A percentile compares a stretch with the other conserved stretches of the same genome.
phyloP scores from a whole-genome alignment of 2,888 invertebrate genomes.

The Phlogophora meticulosa region DNA sequence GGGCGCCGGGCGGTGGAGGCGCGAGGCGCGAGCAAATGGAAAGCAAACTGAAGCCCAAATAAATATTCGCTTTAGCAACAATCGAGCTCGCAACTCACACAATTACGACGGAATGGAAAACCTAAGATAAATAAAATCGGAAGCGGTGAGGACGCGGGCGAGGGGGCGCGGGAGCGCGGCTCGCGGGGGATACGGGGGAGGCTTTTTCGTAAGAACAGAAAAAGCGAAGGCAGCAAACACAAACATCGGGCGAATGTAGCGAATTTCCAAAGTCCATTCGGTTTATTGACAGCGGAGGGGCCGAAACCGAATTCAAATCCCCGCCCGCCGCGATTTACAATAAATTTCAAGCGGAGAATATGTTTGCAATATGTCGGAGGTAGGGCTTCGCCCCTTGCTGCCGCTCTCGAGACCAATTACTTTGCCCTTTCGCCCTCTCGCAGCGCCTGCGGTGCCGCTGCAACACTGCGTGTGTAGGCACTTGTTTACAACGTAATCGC shows the following conservation, averaged over 20 bases:
- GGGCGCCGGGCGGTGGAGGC: constrained; percentile 42
- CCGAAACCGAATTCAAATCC: constrained; percentile 81
- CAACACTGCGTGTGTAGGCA: constrained; percentile 81
- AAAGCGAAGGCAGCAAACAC: constrained; percentile 87
- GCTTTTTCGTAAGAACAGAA: constrained; percentile 79
- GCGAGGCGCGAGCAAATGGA: constrained; percentile 73
- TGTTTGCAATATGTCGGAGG: constrained; percentile 87
- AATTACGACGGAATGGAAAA: constrained; percentile 90
- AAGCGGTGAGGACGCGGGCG: constrained; percentile 72
- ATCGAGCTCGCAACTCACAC: constrained; percentile 88
- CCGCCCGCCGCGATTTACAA: constrained; percentile 88
- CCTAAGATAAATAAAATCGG: constrained; percentile 90
- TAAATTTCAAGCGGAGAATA: constrained; percentile 89
- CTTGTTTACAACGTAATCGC: constrained; percentile 87
- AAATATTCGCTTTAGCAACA: constrained; percentile 90
- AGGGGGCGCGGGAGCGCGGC: constrained; percentile 27
- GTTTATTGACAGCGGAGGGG: constrained; percentile 86
- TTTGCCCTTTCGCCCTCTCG: constrained; percentile 75
- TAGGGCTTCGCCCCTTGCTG: constrained; percentile 65
- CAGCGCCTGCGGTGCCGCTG: constrained; percentile 61
- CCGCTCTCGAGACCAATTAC: constrained; percentile 74
- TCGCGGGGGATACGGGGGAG: constrained; percentile 57
- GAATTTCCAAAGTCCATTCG: constrained; percentile 89
- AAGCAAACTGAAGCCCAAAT: constrained; percentile 88
- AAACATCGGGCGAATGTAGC: constrained; percentile 88